Percentiles rank a stretch among this genome's conserved stretches.
Conservation (phyloP, 2,797 vertebrate species). For the Delichon dasypus region DNA sequence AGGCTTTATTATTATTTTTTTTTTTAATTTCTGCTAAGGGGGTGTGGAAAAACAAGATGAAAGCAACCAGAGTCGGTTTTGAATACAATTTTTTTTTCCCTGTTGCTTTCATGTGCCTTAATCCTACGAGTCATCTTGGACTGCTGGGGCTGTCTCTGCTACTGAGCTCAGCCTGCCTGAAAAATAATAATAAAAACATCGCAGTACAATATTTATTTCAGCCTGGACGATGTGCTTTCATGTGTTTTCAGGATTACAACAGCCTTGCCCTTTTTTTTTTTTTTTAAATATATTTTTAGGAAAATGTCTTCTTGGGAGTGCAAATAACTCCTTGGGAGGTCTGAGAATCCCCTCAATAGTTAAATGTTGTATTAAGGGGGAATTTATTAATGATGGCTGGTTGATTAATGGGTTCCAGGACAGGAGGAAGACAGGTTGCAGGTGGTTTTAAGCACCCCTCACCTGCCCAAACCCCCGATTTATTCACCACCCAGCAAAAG, state of each 20-base stretch:
- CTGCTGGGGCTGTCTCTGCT: background rate
- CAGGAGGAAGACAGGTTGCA: background rate
- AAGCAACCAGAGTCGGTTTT: background rate
- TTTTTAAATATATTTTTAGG: background rate
- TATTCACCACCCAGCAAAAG: background rate
- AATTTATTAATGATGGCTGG: background rate
- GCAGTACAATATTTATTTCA: background rate
- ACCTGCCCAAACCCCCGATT: background rate
- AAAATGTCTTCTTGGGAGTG: background rate
- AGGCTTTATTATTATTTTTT: background rate
- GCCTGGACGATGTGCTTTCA: background rate
- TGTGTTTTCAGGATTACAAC: background rate
- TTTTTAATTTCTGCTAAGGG: background rate
- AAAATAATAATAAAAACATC: background rate
- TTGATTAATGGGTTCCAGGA: background rate
- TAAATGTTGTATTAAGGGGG: background rate
- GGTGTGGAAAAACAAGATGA: slow-evolving; percentile 47
- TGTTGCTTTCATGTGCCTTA: slow-evolving; percentile 17
- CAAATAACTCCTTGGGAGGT: background rate
- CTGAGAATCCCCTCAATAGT: background rate
- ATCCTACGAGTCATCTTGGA: background rate
- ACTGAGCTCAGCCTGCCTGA: background rate
- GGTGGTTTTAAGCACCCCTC: background rate
- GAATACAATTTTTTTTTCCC: background rate
- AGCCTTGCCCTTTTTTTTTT: background rate